Evolutionary conservation across 2,888 invertebrate genomes (phyloP).

Genomic region (Lathronympha strigana): DNA sequence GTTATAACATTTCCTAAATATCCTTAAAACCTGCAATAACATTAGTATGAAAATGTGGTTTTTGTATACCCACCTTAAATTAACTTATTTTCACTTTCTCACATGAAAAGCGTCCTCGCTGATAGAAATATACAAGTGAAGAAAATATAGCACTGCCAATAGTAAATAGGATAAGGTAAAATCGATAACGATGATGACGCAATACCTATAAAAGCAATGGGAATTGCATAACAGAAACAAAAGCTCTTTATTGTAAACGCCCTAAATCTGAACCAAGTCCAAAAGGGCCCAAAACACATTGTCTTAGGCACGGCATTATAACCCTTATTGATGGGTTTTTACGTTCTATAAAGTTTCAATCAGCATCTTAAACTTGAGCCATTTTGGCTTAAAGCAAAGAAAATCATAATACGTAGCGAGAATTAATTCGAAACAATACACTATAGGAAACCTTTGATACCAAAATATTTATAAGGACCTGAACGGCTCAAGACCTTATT

Average conservation of each 20-base stretch:
- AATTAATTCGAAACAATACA: slow-evolving; percentile 20
- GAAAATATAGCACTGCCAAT: neutral
- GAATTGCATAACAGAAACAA: slow-evolving; percentile 52
- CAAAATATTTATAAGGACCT: slow-evolving; percentile 1
- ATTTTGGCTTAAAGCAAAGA: neutral
- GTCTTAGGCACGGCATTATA: neutral
- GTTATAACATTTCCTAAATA: no score
- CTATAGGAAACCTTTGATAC: slow-evolving; percentile 11
- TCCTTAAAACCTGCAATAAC: no score
- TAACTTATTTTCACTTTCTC: no score
- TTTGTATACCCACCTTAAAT: no score
- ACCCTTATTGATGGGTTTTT: neutral
- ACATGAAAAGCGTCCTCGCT: no score
- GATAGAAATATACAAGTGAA: neutral
- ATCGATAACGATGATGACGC: neutral
- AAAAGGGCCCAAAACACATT: neutral
- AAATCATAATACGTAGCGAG: slow-evolving; percentile 32
- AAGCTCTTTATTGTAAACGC: slow-evolving; percentile 46
- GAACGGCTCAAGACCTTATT: slow-evolving; percentile 4
- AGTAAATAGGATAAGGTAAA: neutral
- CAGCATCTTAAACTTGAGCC: neutral
- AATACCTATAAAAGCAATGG: neutral
- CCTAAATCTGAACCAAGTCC: slow-evolving; percentile 13
- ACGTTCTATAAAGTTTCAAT: neutral
- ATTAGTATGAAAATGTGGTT: no score